These are phyloP conservation scores for Saturnia japonica DNA, from an alignment of 2,888 invertebrate genomes.

Conservation along the genomic window DNA sequence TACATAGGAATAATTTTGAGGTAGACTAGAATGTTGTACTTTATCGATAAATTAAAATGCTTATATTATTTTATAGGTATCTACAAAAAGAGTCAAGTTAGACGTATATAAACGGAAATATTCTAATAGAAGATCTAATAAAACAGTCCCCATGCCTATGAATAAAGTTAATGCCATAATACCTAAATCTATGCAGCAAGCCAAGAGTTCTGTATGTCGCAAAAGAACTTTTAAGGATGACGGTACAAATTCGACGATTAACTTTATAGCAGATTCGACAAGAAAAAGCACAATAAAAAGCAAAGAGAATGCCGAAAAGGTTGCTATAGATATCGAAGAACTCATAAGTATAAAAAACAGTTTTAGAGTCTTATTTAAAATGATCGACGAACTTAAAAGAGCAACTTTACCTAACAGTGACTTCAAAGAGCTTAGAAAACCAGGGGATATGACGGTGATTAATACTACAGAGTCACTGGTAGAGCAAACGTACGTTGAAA, in stretches of 20 bases:
- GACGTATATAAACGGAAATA: slow-evolving; percentile 47
- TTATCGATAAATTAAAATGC: background rate
- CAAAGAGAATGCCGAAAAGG: slow-evolving; percentile 27
- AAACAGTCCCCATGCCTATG: slow-evolving; percentile 48
- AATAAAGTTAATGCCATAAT: slow-evolving; percentile 55
- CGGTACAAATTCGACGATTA: slow-evolving; percentile 29
- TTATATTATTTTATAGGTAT: slow-evolving; percentile 33
- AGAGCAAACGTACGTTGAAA: slow-evolving; percentile 23
- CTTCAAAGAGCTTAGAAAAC: background rate
- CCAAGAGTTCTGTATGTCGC: slow-evolving; percentile 32
- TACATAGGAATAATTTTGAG: background rate
- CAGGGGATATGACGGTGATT: background rate
- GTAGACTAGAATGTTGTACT: background rate
- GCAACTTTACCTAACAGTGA: slow-evolving; percentile 3
- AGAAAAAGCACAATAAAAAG: slow-evolving; percentile 36
- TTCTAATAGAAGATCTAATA: slow-evolving; percentile 45
- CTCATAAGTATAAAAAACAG: slow-evolving; percentile 47
- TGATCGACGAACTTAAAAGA: slow-evolving; percentile 48
- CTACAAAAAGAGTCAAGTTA: slow-evolving; percentile 44
- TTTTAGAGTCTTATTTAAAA: slow-evolving; percentile 48
- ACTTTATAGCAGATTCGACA: slow-evolving; percentile 53
- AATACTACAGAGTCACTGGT: slow-evolving; percentile 6
- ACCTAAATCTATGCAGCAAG: slow-evolving; percentile 46
- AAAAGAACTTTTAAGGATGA: slow-evolving; percentile 42
- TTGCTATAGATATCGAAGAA: slow-evolving; percentile 40